Evolutionary conservation across 2,113 vertebrate genomes (phyloP).

Genomic region (Cariama cristata): DNA sequence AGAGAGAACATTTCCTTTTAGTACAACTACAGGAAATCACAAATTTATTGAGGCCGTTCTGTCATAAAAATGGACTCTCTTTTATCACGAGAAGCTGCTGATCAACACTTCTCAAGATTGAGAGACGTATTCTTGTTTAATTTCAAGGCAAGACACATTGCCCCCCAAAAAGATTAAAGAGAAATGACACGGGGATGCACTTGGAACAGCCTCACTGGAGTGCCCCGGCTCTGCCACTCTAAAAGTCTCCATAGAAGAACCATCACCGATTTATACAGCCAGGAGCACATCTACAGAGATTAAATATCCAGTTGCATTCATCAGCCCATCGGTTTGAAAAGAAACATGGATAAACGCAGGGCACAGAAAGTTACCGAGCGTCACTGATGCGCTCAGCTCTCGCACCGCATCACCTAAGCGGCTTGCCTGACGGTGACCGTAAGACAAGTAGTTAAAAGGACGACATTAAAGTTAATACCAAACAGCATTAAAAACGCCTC

Average conservation of each 20-base stretch:
- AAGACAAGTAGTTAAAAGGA: neutral
- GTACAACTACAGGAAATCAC: constrained; percentile 34
- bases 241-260: neutral
- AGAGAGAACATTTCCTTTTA: constrained; percentile 3
- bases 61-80: neutral
- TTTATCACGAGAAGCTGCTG: neutral
- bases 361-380: neutral
- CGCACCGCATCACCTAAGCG: neutral
- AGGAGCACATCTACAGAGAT: neutral
- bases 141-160: neutral
- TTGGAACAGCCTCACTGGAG: neutral
- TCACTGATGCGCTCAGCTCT: neutral
- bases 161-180: neutral
- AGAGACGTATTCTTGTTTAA: neutral
- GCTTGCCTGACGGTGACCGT: neutral
- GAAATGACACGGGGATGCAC: neutral
- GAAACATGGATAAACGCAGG: fast-evolving
- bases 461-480: neutral
- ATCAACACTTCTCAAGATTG: neutral
- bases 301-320: neutral
- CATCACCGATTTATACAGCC: neutral
- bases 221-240: fast-evolving
- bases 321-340: neutral
- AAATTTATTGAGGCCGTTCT: neutral
- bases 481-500: neutral